Base-by-base conservation (phyloP, 2,113 vertebrate genomes). In the Notiomystis cincta region DNA sequence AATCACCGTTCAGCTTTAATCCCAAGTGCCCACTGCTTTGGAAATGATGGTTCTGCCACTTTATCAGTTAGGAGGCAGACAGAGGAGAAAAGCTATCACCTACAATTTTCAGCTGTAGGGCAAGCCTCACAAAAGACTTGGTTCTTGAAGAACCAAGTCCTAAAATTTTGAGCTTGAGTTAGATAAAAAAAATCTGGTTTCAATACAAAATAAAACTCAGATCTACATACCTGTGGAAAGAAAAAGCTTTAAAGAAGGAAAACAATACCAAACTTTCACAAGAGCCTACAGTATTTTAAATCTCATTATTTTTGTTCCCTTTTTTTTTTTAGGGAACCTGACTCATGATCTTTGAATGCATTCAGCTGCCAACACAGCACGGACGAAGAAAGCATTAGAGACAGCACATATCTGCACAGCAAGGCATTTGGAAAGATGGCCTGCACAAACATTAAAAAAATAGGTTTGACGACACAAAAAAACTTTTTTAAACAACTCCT, bases 351-450 rank as follows among this genome's bases (percentile, higher is more conserved):
- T 89, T 31, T 86, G 78, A 92, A 96, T 80, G 76, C n/a, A 51
- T 17, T 54, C 3, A 14, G 79, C 88, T 92, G 94, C 78, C 93
- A 97, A 80, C 71, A 80, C 93, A 93, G 82, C 44, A 4, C 35
- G 90, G 21, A 81, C 16, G 40, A 93, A 85, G 87, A 85, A 90
- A 86, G 44, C 45, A 47, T 40, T 73, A 47, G 67, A 93, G 72
- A 89, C 58, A 86, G 66, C 78, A 90, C 67, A 65, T 96, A 95
- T 54, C 93, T 90, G 85, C 71, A 75, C 82, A 96, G 88, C 76
- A 75, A 88, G 85, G 47, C 86, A 75, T 58, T 83, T 86, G 64
- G 82, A 90, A 80, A 75, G 60, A 81, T 15, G 23, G 64, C 25
- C 53, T 25, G 16, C 44, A 83, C n/a, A 89, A 87, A 88, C 0